phyloP scores from a whole-genome alignment of 2,113 vertebrate genomes.

The Petroica traversi region DNA sequence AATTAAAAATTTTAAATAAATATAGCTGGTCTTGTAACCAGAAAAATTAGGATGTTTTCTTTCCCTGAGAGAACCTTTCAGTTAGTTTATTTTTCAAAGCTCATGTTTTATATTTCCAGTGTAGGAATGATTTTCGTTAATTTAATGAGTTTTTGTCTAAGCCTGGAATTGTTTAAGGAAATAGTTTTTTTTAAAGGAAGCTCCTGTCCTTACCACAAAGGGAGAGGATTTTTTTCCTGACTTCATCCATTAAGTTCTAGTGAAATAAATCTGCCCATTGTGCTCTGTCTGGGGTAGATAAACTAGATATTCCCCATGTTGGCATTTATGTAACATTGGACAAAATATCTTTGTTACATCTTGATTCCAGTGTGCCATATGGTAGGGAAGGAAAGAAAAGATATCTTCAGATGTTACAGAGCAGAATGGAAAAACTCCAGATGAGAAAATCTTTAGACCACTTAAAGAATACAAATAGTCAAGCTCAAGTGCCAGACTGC shows the following conservation, averaged over 20 bases:
- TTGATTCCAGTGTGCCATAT: background rate
- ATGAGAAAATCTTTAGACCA: background rate
- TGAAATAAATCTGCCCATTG: background rate
- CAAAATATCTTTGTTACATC: background rate
- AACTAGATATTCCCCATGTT: background rate
- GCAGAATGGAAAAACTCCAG: constrained; percentile 3
- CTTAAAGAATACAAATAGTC: background rate
- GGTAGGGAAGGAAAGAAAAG: background rate
- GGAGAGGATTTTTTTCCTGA: background rate
- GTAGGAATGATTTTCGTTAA: background rate
- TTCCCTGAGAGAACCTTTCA: background rate
- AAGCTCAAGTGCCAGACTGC: background rate
- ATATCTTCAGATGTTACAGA: background rate
- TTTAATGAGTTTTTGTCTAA: background rate
- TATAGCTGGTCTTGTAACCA: background rate
- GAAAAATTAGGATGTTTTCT: background rate
- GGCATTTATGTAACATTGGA: background rate
- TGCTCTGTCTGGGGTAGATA: background rate
- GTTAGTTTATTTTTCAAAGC: background rate
- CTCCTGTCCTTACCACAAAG: background rate
- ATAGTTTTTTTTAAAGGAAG: background rate
- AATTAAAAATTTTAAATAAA: background rate
- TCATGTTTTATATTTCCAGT: background rate
- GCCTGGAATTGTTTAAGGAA: background rate
- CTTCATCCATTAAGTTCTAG: background rate